Conservation (phyloP, 2,113 vertebrate genomes). For the Elanoides forficatus region DNA sequence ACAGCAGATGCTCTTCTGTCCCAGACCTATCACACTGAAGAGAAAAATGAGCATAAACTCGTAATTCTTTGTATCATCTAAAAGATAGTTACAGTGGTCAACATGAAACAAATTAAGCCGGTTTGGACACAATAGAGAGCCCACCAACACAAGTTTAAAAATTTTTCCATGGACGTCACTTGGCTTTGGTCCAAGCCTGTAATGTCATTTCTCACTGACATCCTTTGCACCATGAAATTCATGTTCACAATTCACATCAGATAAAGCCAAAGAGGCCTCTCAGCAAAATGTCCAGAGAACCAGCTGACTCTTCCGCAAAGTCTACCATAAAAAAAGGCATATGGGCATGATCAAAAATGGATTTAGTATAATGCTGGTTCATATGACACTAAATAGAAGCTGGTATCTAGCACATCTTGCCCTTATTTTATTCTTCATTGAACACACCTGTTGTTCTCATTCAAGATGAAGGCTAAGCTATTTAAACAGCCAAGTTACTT, state of each 20-base stretch:
- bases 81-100: background rate
- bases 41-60: background rate
- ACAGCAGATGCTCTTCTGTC: background rate
- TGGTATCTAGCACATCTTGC: background rate
- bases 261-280: background rate
- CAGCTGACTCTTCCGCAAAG: background rate
- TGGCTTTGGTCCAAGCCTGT: background rate
- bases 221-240: background rate
- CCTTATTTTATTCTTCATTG: background rate
- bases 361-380: background rate
- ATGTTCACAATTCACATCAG: background rate
- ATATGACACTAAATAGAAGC: background rate
- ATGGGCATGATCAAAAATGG: background rate
- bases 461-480: background rate
- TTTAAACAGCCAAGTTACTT: background rate
- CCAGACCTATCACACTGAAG: background rate
- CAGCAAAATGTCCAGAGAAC: background rate
- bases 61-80: background rate
- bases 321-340: background rate
- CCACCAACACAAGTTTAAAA: background rate
- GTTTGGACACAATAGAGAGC: background rate
- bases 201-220: background rate
- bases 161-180: background rate
- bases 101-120: background rate
- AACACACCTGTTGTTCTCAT: background rate